phyloP scores from a whole-genome alignment of 2,888 invertebrate genomes.

The Lydus trimaculatus region DNA sequence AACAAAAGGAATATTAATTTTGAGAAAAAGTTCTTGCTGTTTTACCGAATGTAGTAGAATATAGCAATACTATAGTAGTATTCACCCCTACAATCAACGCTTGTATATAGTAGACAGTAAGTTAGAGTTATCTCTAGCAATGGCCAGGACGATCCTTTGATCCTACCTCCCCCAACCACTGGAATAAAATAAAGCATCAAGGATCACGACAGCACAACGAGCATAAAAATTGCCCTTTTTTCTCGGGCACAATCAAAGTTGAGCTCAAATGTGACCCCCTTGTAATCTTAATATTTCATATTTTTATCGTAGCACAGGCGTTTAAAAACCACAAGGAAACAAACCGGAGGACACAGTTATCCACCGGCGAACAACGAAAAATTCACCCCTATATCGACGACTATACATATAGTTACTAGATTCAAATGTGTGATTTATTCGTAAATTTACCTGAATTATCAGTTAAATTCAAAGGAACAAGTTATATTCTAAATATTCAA shows the following conservation, averaged over 20 bases:
- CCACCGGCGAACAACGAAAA: neutral
- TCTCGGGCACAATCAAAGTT: slow-evolving; percentile 50
- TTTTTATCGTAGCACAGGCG: slow-evolving; percentile 26
- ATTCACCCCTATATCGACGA: neutral
- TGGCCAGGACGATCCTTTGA: slow-evolving; percentile 43
- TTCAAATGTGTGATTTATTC: neutral
- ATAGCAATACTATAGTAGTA: neutral
- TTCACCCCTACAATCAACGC: neutral
- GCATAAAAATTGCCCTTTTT: slow-evolving; percentile 58
- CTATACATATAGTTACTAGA: neutral
- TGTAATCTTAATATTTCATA: slow-evolving; percentile 53
- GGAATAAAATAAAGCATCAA: slow-evolving; percentile 48
- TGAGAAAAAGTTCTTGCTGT: neutral
- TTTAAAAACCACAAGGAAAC: neutral
- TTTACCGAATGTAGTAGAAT: neutral
- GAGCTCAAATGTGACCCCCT: slow-evolving; percentile 48
- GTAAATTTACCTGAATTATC: neutral
- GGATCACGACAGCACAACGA: slow-evolving; percentile 48
- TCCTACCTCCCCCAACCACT: slow-evolving; percentile 42
- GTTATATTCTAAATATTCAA: slow-evolving; percentile 1
- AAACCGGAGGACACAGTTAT: neutral
- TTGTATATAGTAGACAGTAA: slow-evolving; percentile 15
- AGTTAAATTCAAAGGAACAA: neutral
- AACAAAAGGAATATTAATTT: neutral
- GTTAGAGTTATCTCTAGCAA: slow-evolving; percentile 38